Base-by-base conservation (phyloP, 2,113 vertebrate species). In the Nasalis larvatus region DNA sequence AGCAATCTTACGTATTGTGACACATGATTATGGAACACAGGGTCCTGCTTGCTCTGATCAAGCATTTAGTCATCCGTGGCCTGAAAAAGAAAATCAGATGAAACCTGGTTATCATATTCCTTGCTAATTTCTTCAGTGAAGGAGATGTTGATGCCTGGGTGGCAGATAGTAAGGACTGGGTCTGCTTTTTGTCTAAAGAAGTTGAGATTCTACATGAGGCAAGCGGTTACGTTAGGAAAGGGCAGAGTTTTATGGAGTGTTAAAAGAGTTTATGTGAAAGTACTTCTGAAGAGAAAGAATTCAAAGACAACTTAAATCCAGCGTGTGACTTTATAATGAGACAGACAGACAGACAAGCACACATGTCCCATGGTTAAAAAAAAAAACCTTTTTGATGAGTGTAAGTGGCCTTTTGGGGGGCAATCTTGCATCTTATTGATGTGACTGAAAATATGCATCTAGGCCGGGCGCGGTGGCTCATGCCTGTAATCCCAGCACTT, bases 251-350 rank as follows among this genome's bases (percentile, higher is more conserved):
- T 96, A 66, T 52, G 47, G 56, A 74, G 14, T 94, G 85, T 93
- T 94, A 37, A 58, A 88, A 94, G 86, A 90, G 37, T 97, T 95
- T 94, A 92, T 76, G 49, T 89, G 83, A 93, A 93, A 86, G 86
- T 96, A 76, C 73, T 87, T 95, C 89, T 69, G 89, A 98, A 94
- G 89, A 90, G 89, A 85, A 25, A 86, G 21, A 94, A 86, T 84
- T 93, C 87, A 95, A 90, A 96, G 93, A 89, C 45, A 94, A 76
- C 20, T 42, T 85, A 25, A 81, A 83, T 73, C 56, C 32, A 81
- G 47, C 60, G 84, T 74, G 77, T 94, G 84, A 14, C 25, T 86
- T 95, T 66, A 88, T 85, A 93, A 83, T 74, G 30, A 96, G 27
- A 90, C 13, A 32, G 18, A 56, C 27, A 6, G 7, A 86, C 27